Percentiles rank a stretch among this genome's conserved stretches.
Conservation (phyloP, 2,888 invertebrate genomes). For the Eupithecia centaureata region DNA sequence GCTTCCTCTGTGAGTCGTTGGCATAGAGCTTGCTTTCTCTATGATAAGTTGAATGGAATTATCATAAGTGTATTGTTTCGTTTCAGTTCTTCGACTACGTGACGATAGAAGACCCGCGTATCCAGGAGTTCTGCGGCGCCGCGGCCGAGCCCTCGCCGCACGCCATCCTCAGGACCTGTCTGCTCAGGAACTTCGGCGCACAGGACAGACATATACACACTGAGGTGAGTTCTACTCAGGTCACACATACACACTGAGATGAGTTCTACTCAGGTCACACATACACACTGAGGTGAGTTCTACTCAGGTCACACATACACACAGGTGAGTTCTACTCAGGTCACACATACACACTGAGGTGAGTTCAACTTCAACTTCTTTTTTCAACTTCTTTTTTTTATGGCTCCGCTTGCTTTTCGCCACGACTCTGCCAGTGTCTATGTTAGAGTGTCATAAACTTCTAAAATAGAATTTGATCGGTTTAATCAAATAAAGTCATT, state of each 20-base stretch:
- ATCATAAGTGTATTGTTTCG: neutral
- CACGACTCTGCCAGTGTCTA: too few relatives aligned
- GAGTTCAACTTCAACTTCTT: too few relatives aligned
- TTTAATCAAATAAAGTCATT: too few relatives aligned
- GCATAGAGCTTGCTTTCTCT: too few relatives aligned
- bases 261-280: conserved; percentile 92
- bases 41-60: too few relatives aligned
- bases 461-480: too few relatives aligned
- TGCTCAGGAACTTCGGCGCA: conserved; percentile 96
- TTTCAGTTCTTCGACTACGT: conserved; percentile 95
- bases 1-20: too few relatives aligned
- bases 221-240: conserved; percentile 7
- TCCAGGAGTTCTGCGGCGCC: conserved; percentile 97
- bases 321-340: neutral
- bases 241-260: conserved; percentile 9
- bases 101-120: conserved; percentile 95
- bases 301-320: conserved; percentile 1
- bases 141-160: conserved; percentile 98
- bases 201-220: conserved; percentile 92
- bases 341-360: conserved; percentile 12
- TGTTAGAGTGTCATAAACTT: too few relatives aligned
- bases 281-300: conserved; percentile 78
- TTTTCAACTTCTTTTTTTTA: too few relatives aligned
- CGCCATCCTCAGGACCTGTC: conserved; percentile 95
- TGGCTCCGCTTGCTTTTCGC: too few relatives aligned